Evolutionary conservation across 2,797 vertebrate genomes (phyloP), one percentile per base, ranked within the genome.

Genomic region (Neosalanx taihuensis): DNA sequence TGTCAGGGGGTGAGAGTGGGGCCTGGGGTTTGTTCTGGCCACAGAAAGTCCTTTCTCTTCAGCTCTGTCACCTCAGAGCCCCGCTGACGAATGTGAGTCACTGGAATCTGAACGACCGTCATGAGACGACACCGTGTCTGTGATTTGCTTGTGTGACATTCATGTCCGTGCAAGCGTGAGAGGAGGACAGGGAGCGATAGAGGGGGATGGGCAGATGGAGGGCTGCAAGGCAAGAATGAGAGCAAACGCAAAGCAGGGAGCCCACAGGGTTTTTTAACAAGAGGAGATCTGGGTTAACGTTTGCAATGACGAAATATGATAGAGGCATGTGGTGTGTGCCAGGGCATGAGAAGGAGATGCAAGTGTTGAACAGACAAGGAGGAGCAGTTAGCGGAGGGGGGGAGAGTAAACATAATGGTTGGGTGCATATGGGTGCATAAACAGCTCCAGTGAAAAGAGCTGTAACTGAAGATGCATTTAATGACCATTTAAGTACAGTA

Each of bases 221-320:
- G 79, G 72, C 76, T 78, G 83, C 62, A 73, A 76, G 83, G 53
- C 73, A 72, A 68, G 74, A 76, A 15, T 17, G 79, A 74, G 78
- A 72, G 57, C 64, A 71, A 74, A 76, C 3, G 20, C 6, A 12
- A 7, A 26, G 10, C 9, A 60, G 71, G 87, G 85, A 2, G 79
- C 79, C 74, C 10, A 81, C 69, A 26, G 23, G 23, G 23, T 84
- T 81, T 86, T 86, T 77, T 85, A 84, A 83, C 76, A 76, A 86
- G 76, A 84, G 83, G 85, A 89, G 87, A 89, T 85, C 85, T 82
- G 85, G 87, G 86, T 78, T 83, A 77, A 83, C 80, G 84, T 81
- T 75, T 67, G 6, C 30, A 7, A 30, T 17, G 80, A 79, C 73
- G 77, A 18, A 80, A 83, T 75, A 77, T 80, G 82, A 86, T 86